These are phyloP conservation scores for Oncorhynchus keta DNA, from an alignment of 2,113 vertebrate species.

Conservation along the genomic window DNA sequence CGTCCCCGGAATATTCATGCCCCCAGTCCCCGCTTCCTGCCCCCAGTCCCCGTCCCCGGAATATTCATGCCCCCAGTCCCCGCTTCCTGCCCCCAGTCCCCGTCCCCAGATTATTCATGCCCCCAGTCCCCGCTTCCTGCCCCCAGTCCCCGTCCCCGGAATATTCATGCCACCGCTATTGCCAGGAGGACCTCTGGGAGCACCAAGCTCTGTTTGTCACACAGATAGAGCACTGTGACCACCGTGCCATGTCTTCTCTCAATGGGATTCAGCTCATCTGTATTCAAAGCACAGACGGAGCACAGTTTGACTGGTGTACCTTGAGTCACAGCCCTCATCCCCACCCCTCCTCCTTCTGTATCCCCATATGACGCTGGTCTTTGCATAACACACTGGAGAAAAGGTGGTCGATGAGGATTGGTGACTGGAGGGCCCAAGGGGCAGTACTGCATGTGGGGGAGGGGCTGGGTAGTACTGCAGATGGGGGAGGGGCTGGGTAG, in stretches of 20 bases:
- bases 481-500: not conserved
- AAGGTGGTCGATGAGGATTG: not conserved
- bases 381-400: not conserved
- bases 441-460: not conserved
- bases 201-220: not conserved
- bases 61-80: too few species aligned
- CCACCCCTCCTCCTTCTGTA: not conserved
- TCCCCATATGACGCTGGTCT: not conserved
- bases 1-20: constrained; percentile 6
- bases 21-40: not conserved
- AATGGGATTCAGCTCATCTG: not conserved
- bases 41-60: too few species aligned
- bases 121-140: not conserved
- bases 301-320: not conserved
- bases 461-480: not conserved
- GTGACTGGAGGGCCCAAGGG: not conserved
- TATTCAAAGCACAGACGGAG: constrained; percentile 33
- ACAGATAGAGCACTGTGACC: not conserved
- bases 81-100: too few species aligned
- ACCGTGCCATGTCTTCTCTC: not conserved
- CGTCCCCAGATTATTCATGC: too few species aligned
- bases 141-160: not conserved
- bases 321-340: constrained; percentile 15
- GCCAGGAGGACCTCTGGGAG: constrained; percentile 21
- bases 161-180: constrained; percentile 15